These are phyloP conservation scores for Hemiprocne comata DNA, from an alignment of 2,113 vertebrate species.

Conservation along the genomic window DNA sequence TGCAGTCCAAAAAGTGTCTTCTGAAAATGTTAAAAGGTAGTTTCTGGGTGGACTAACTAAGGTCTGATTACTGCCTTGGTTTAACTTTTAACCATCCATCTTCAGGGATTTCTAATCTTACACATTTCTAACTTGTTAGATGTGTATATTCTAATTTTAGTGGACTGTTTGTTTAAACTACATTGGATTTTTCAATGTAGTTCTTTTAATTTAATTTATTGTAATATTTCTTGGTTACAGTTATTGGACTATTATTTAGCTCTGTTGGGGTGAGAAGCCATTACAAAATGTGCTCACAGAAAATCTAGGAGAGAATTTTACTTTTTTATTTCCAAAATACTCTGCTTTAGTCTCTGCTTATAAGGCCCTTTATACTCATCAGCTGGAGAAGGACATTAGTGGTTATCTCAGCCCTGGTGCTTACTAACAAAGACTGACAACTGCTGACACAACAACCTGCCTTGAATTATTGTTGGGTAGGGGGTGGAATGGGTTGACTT, in stretches of 20 bases:
- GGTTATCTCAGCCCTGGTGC: not conserved
- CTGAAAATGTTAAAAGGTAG: not conserved
- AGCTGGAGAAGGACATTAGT: slow-evolving; percentile 32
- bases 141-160: not conserved
- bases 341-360: slow-evolving; percentile 17
- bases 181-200: not conserved
- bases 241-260: not conserved
- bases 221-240: slow-evolving; percentile 1
- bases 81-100: not conserved
- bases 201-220: slow-evolving; percentile 10
- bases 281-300: not conserved
- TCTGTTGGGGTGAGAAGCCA: not conserved
- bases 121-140: not conserved
- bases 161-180: not conserved
- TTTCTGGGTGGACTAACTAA: not conserved
- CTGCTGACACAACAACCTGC: slow-evolving; percentile 45
- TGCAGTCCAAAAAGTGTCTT: not conserved
- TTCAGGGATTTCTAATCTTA: not conserved
- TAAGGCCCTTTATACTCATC: slow-evolving; percentile 5
- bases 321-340: not conserved
- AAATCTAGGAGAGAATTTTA: not conserved
- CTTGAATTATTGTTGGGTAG: slow-evolving; percentile 34
- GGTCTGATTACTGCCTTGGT: not conserved
- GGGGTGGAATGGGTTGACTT: slow-evolving; percentile 15
- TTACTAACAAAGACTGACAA: slow-evolving; percentile 59